Conservation (phyloP, 2,888 invertebrate species). For the Lasioglossum villosulum region DNA sequence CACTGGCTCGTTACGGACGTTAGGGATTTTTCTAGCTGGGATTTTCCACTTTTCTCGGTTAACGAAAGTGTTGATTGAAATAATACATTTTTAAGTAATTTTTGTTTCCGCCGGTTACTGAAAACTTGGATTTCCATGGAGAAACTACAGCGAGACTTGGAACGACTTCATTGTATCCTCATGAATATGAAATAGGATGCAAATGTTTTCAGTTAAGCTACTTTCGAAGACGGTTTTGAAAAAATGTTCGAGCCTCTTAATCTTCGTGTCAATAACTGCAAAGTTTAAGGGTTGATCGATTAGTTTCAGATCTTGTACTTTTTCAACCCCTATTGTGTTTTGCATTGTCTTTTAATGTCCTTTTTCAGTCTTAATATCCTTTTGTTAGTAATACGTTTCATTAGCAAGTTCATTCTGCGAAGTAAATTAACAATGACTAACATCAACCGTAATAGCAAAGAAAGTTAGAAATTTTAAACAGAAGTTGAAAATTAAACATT, state of each 20-base stretch:
- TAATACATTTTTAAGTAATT: background rate
- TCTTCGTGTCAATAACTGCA: background rate
- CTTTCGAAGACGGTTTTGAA: background rate
- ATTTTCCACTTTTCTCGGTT: background rate
- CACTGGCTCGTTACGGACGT: background rate
- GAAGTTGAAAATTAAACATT: background rate
- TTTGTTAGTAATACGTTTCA: background rate
- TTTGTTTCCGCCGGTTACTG: background rate
- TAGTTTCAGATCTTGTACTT: background rate
- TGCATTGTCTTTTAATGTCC: background rate
- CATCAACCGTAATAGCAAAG: background rate
- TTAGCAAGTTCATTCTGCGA: too few relatives aligned
- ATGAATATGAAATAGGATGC: background rate
- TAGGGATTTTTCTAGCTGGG: background rate
- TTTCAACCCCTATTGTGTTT: too few relatives aligned
- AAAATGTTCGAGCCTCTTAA: background rate
- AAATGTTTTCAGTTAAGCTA: background rate
- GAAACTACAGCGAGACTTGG: background rate
- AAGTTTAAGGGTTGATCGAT: background rate
- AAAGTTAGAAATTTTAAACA: background rate
- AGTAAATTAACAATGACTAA: background rate
- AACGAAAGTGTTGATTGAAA: background rate
- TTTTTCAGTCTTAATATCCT: background rate
- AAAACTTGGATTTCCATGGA: background rate
- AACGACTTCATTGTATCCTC: background rate